phyloP scores from a whole-genome alignment of 2,888 invertebrate genomes.

The Synergus itoensis region DNA sequence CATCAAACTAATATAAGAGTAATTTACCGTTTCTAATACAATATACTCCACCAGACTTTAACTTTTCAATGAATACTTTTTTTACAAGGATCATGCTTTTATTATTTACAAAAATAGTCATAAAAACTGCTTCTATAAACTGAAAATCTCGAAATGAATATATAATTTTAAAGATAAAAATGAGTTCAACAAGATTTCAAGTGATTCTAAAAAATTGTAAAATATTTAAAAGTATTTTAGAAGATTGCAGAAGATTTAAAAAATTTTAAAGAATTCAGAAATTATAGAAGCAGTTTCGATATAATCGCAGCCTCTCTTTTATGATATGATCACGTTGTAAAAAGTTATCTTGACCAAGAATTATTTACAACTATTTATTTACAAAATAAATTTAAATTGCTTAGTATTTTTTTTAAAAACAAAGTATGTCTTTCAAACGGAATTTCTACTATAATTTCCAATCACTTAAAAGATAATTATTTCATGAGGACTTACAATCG shows the following conservation, averaged over 20 bases:
- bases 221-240: no score
- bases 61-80: neutral
- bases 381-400: neutral
- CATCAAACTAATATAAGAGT: constrained; percentile 6
- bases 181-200: no score
- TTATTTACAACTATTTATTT: neutral
- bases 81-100: neutral
- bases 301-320: no score
- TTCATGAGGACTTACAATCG: constrained; percentile 85
- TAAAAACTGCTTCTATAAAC: no score
- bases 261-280: no score
- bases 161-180: no score
- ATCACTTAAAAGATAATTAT: neutral
- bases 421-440: neutral
- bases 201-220: no score
- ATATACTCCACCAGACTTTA: neutral
- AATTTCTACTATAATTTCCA: neutral
- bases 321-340: neutral
- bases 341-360: neutral
- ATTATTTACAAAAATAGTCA: neutral
- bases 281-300: no score
- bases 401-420: neutral
- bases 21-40: neutral
- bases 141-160: no score
- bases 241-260: no score